Conservation (phyloP, 2,113 vertebrate genomes). For the Crotalus helleri region DNA sequence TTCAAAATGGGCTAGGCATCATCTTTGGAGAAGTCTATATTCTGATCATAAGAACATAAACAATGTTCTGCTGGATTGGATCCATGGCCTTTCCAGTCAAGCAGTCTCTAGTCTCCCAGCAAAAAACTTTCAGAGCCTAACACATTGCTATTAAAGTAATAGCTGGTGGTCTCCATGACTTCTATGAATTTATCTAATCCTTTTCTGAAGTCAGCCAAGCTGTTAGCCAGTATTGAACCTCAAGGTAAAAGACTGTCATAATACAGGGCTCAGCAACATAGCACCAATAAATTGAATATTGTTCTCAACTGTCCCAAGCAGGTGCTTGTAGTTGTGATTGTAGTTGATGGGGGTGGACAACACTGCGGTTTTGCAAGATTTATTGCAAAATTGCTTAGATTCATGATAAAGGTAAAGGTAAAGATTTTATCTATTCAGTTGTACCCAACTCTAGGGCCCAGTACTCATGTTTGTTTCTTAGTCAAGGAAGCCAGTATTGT, state of each 20-base stretch:
- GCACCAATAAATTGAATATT: neutral
- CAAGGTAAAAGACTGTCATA: neutral
- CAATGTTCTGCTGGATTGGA: neutral
- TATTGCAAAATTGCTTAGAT: neutral
- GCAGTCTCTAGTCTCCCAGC: neutral
- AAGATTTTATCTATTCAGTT: neutral
- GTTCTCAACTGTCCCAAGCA: neutral
- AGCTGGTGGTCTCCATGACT: neutral
- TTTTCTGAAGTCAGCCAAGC: neutral
- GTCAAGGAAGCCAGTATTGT: neutral
- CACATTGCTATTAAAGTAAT: neutral
- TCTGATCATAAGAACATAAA: neutral
- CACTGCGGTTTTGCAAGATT: neutral
- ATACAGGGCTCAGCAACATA: neutral
- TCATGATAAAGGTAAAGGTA: neutral
- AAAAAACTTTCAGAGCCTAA: neutral
- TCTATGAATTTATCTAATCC: neutral
- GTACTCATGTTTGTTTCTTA: neutral
- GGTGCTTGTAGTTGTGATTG: neutral
- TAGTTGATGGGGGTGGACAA: neutral
- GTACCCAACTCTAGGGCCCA: neutral
- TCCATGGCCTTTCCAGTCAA: neutral
- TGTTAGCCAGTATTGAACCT: neutral
- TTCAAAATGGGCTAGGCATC: neutral
- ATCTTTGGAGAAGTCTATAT: neutral